A percentile compares a stretch with the other conserved stretches of the same genome.
phyloP scores from a whole-genome alignment of 2,888 invertebrate genomes.

The Eupelmus urozonus region DNA sequence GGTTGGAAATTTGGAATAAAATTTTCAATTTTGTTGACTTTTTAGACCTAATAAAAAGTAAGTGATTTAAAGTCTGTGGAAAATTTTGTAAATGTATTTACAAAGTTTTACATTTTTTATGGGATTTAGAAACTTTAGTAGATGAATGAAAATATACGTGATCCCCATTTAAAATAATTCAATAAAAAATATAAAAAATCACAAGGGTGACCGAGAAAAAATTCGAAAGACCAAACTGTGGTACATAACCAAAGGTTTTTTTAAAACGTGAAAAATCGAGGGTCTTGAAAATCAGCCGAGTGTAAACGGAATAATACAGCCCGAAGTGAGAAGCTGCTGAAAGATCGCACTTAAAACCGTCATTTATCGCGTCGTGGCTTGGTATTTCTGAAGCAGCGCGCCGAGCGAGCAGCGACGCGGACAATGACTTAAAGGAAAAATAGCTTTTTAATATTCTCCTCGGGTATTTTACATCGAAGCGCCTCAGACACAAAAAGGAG shows the following conservation, averaged over 20 bases:
- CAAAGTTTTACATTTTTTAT: no score
- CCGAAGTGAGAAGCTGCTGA: conserved; percentile 23
- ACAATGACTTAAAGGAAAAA: conserved; percentile 56
- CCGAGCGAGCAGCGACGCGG: conserved; percentile 21
- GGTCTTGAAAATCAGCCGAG: not conserved
- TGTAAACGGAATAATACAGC: not conserved
- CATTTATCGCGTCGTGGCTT: conserved; percentile 21
- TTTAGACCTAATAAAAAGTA: no score
- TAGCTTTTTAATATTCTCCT: conserved; percentile 59
- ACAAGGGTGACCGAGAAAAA: no score
- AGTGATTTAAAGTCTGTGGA: no score
- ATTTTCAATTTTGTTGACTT: no score
- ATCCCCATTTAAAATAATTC: no score
- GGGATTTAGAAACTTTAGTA: no score
- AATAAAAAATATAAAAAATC: no score
- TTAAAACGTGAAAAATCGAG: conserved; percentile 1
- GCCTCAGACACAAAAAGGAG: conserved; percentile 59
- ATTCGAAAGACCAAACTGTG: no score
- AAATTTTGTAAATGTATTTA: no score
- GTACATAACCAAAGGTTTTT: not conserved
- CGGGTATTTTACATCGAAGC: conserved; percentile 52
- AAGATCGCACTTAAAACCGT: conserved; percentile 25
- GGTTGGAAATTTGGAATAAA: no score
- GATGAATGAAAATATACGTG: no score
- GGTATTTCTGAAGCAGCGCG: conserved; percentile 46